A percentile compares a stretch with the other conserved stretches of the same genome.
Evolutionary conservation across 30 jellyfish, hydroid and myxozoan genomes (phyloP).

Genomic region (Aurelia coerulea): DNA sequence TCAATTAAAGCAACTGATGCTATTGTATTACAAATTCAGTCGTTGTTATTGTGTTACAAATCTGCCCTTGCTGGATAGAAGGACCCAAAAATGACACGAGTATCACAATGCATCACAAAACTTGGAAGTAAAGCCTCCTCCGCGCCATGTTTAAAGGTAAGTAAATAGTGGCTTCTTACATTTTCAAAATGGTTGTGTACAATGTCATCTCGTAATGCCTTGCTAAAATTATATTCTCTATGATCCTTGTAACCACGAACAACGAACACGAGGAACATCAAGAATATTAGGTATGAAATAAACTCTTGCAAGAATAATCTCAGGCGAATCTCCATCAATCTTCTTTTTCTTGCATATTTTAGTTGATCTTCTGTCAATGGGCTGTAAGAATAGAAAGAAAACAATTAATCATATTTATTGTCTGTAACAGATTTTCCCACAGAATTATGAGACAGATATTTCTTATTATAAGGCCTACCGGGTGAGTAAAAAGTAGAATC

Average conservation of each 20-base stretch:
- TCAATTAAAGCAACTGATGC: too few relatives aligned
- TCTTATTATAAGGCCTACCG: too few relatives aligned
- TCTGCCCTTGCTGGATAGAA: too few relatives aligned
- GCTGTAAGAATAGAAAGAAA: constrained; percentile 2
- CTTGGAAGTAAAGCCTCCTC: background rate
- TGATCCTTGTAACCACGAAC: constrained; percentile 57
- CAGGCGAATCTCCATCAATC: constrained; percentile 33
- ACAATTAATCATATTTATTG: too few relatives aligned
- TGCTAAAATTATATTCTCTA: constrained; percentile 37
- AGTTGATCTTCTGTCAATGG: constrained; percentile 46
- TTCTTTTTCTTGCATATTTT: constrained; percentile 46
- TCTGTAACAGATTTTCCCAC: too few relatives aligned
- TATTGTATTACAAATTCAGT: too few relatives aligned
- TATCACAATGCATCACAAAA: too few relatives aligned
- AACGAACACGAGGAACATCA: constrained; percentile 46
- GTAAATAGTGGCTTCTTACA: constrained; percentile 6
- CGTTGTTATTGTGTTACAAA: too few relatives aligned
- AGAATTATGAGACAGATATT: too few relatives aligned
- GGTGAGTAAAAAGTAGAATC: too few relatives aligned
- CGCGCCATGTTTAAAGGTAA: too few relatives aligned
- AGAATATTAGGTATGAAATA: constrained; percentile 39
- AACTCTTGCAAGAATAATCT: constrained; percentile 47
- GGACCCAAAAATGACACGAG: too few relatives aligned
- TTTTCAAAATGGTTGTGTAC: constrained; percentile 30
- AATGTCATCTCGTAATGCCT: constrained; percentile 39